Evolutionary conservation across 2,113 vertebrate species (phyloP).

Genomic region (Felis catus): F.catus_Fca126_mat1.0 CM031412.1:214195501-214196000

Average conservation of each 20-base stretch:
- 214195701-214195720: neutral
- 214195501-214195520: neutral
- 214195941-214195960: neutral
- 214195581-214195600: neutral
- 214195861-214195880: neutral
- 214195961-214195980: neutral
- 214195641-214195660: neutral
- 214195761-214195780: neutral
- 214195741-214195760: neutral
- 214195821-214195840: neutral
- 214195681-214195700: neutral
- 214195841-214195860: neutral
- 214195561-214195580: neutral
- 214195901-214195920: neutral
- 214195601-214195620: neutral
- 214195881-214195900: slow-evolving; percentile 31
- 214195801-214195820: slow-evolving; percentile 10
- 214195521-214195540: neutral
- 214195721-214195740: neutral
- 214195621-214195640: neutral
- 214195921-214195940: neutral
- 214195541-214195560: neutral
- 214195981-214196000: neutral
- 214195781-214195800: neutral
- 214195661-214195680: neutral